phyloP scores from a whole-genome alignment of 2,888 invertebrate genomes.

The Tenthredo notha region DNA sequence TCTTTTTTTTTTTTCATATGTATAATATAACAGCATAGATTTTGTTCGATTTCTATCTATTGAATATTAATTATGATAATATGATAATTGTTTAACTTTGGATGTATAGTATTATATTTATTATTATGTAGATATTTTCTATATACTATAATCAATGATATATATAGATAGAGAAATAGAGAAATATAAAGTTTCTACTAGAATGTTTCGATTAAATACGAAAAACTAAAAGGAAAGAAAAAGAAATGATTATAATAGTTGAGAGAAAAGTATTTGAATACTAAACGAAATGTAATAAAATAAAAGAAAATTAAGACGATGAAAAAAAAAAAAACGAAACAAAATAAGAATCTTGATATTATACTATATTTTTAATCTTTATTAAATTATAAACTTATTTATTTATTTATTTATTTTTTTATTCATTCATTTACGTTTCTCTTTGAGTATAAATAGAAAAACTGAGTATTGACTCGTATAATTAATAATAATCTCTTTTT shows the following conservation, averaged over 20 bases:
- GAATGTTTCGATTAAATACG: not conserved
- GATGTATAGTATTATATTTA: not conserved
- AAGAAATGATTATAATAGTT: not conserved
- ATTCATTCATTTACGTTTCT: not conserved
- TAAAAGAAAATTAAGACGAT: not conserved
- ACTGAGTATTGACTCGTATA: slow-evolving; percentile 10
- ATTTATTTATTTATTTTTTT: not conserved
- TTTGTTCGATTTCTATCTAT: not conserved
- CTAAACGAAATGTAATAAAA: not conserved
- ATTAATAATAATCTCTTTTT: not conserved
- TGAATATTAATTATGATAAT: not conserved
- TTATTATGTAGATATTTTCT: not conserved
- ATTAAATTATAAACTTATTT: not conserved
- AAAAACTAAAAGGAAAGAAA: not conserved
- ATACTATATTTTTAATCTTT: not conserved
- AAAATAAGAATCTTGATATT: not conserved
- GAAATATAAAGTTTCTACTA: not conserved
- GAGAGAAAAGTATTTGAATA: slow-evolving; percentile 3
- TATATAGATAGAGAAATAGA: not conserved
- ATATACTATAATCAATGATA: not conserved
- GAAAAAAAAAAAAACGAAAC: not conserved
- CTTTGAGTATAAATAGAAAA: not conserved
- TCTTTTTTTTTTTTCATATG: not conserved
- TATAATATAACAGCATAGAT: not conserved
- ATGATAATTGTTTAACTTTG: not conserved